Evolutionary conservation across 2,797 vertebrate species (phyloP).

Genomic region (Malurus leucopterus): DNA sequence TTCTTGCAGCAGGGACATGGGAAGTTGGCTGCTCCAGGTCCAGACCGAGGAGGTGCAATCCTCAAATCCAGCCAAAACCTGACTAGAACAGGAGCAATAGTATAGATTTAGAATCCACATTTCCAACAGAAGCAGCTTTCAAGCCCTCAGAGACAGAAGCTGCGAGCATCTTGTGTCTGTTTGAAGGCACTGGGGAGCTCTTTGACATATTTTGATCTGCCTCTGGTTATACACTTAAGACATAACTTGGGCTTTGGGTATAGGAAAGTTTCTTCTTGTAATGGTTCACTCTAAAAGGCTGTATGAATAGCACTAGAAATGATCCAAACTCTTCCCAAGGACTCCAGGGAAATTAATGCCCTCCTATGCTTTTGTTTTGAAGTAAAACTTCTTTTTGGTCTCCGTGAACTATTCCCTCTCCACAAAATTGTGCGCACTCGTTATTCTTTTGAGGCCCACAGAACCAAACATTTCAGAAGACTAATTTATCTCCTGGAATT

Average conservation of each 20-base stretch:
- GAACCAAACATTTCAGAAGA: background rate
- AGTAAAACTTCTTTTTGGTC: background rate
- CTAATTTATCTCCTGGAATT: slow-evolving; percentile 17
- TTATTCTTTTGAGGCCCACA: background rate
- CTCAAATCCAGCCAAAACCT: background rate
- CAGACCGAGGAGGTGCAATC: background rate
- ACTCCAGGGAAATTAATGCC: slow-evolving; percentile 45
- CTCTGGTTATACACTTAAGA: background rate
- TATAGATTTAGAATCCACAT: background rate
- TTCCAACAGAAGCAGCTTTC: background rate
- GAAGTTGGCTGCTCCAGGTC: background rate
- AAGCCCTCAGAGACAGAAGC: background rate
- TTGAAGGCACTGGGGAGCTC: background rate
- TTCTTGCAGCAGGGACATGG: background rate
- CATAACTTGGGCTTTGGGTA: background rate
- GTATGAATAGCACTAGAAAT: background rate
- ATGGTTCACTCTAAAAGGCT: slow-evolving; percentile 9
- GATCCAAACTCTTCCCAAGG: slow-evolving; percentile 9
- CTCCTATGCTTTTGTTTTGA: background rate
- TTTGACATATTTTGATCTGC: background rate
- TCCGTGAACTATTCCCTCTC: background rate
- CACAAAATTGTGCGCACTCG: background rate
- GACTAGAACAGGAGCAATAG: background rate
- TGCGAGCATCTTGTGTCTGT: background rate
- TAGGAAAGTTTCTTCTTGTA: background rate